phyloP scores from a whole-genome alignment of 2,888 invertebrate species.

The Clanis bilineata region DNA sequence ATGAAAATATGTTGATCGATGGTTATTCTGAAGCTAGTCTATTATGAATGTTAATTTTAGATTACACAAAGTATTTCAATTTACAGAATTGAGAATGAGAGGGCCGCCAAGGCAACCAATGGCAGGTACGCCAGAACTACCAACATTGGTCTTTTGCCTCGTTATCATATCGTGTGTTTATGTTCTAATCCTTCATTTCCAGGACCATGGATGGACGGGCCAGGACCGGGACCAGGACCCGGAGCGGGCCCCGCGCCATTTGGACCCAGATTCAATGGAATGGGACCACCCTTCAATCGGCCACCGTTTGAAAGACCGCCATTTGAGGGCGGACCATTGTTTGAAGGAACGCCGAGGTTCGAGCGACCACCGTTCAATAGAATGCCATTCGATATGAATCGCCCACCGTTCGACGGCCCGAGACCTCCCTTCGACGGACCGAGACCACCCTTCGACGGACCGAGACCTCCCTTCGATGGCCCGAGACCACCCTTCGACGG shows the following conservation, averaged over 20 bases:
- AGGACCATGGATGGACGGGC: conserved; percentile 76
- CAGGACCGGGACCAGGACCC: conserved; percentile 40
- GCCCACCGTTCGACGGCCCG: conserved; percentile 47
- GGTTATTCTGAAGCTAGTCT: background rate
- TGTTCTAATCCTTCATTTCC: conserved; percentile 37
- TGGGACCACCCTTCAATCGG: conserved; percentile 50
- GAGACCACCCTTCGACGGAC: conserved; percentile 51
- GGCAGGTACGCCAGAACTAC: conserved; percentile 57
- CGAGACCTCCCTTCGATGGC: conserved; percentile 52
- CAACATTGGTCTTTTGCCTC: conserved; percentile 18
- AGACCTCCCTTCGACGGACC: conserved; percentile 56
- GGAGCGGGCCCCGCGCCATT: conserved; percentile 54
- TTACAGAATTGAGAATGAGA: conserved; percentile 77
- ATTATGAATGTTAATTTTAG: background rate
- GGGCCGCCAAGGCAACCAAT: conserved; percentile 66
- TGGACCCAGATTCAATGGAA: conserved; percentile 72
- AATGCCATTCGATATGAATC: conserved; percentile 53
- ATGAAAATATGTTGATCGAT: background rate
- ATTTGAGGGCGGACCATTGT: conserved; percentile 50
- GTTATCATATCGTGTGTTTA: conserved; percentile 14
- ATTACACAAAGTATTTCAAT: conserved; percentile 48
- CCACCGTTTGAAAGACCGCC: conserved; percentile 57
- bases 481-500: conserved; percentile 52
- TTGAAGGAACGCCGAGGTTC: conserved; percentile 49
- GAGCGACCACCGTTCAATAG: conserved; percentile 54